Evolutionary conservation across 2,797 vertebrate genomes (phyloP).

Genomic region (Ctenosaura bakeri): DNA sequence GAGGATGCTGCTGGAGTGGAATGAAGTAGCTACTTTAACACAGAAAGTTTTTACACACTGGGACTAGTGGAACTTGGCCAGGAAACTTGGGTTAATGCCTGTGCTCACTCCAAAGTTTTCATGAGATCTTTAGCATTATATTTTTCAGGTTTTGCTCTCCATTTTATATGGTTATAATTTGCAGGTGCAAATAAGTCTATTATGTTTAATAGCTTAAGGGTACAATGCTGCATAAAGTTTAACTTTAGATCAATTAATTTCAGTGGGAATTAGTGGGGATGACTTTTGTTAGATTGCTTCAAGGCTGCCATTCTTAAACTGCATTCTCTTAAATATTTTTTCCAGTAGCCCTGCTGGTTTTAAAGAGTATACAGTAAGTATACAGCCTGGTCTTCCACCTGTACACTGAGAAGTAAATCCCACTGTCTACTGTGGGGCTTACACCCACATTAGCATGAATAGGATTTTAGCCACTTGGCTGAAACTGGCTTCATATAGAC

Average conservation of each 20-base stretch:
- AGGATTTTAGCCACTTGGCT: neutral
- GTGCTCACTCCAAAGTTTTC: conserved; percentile 38
- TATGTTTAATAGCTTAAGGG: conserved; percentile 25
- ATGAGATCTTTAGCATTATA: neutral
- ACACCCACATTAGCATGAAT: neutral
- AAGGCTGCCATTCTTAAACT: neutral
- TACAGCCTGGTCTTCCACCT: neutral
- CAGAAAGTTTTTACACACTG: neutral
- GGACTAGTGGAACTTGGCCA: conserved; percentile 31
- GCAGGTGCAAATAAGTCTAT: conserved; percentile 39
- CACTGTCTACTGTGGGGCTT: neutral
- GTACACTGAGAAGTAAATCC: neutral
- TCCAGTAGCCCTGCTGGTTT: neutral
- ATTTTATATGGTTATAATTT: conserved; percentile 31
- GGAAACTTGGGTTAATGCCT: conserved; percentile 38
- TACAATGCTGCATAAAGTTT: conserved; percentile 19
- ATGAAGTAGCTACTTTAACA: conserved; percentile 42
- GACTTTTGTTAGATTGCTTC: neutral
- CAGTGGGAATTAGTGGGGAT: neutral
- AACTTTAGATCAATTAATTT: conserved; percentile 25
- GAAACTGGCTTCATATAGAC: neutral
- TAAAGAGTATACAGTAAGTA: conserved; percentile 7
- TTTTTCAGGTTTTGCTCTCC: conserved; percentile 15
- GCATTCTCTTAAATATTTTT: conserved; percentile 14
- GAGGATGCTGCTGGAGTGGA: conserved; percentile 10